A percentile compares a stretch with the other conserved stretches of the same genome.
Evolutionary conservation across 2,113 vertebrate genomes (phyloP).

Genomic region (Tragelaphus strepsiceros): DNA sequence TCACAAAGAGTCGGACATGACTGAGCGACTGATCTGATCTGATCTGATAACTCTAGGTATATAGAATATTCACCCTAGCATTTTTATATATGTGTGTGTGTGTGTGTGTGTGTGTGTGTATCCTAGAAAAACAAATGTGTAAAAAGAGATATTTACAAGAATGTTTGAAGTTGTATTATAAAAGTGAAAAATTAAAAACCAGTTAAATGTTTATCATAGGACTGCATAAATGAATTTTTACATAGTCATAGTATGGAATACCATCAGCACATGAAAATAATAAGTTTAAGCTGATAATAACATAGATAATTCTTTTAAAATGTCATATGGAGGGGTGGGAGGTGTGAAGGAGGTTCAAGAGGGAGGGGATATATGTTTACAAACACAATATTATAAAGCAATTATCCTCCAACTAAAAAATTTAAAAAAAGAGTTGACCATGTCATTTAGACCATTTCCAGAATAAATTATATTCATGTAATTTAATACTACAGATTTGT

Average conservation of each 20-base stretch:
- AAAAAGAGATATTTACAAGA: neutral
- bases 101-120: rapidly evolving
- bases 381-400: neutral
- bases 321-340: neutral
- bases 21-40: no score
- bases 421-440: neutral
- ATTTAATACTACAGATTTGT: neutral
- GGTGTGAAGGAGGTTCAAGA: neutral
- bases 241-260: neutral
- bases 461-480: neutral
- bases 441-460: neutral
- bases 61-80: neutral
- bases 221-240: neutral
- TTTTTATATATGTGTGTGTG: neutral
- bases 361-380: neutral
- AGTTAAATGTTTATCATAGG: neutral
- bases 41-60: neutral
- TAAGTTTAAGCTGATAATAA: neutral
- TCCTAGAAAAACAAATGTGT: neutral
- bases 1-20: no score
- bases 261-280: neutral
- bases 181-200: neutral
- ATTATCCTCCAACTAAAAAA: neutral
- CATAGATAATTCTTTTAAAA: neutral
- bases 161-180: neutral